These are phyloP conservation scores for Gasterosteus aculeatus DNA, from an alignment of 2,113 vertebrate species.

Conservation along the genomic window DNA sequence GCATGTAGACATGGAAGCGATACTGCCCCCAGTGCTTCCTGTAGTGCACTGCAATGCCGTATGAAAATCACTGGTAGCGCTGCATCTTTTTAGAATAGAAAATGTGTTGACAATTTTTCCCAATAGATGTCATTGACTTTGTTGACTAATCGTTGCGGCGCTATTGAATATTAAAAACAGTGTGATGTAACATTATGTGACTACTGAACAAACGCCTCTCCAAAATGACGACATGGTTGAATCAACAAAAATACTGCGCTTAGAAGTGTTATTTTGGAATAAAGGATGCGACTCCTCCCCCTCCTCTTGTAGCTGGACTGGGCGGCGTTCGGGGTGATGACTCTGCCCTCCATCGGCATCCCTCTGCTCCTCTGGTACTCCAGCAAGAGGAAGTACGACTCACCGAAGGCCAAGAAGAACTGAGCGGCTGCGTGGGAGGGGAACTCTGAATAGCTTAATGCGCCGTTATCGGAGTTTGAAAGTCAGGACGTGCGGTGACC, in stretches of 20 bases:
- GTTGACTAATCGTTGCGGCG: no score
- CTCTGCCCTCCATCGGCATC: conserved; percentile 95
- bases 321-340: conserved; percentile 98
- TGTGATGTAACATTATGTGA: not conserved
- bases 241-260: no score
- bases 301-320: conserved; percentile 87
- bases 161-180: not conserved
- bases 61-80: no score
- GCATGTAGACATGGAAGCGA: no score
- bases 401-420: conserved; percentile 93
- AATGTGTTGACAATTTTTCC: no score
- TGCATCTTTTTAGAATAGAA: no score
- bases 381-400: conserved; percentile 96
- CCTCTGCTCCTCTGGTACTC: conserved; percentile 97
- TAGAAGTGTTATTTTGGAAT: not conserved
- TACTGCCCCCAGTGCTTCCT: no score
- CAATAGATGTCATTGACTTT: no score
- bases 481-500: conserved; percentile 24
- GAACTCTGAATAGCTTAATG: conserved; percentile 46
- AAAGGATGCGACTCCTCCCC: not conserved
- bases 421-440: conserved; percentile 70
- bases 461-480: conserved; percentile 78
- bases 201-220: not conserved
- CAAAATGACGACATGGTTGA: not conserved
- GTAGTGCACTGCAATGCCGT: no score